These are phyloP conservation scores for Clamator glandarius DNA, from an alignment of 2,797 vertebrate genomes.

Conservation along the genomic window DNA sequence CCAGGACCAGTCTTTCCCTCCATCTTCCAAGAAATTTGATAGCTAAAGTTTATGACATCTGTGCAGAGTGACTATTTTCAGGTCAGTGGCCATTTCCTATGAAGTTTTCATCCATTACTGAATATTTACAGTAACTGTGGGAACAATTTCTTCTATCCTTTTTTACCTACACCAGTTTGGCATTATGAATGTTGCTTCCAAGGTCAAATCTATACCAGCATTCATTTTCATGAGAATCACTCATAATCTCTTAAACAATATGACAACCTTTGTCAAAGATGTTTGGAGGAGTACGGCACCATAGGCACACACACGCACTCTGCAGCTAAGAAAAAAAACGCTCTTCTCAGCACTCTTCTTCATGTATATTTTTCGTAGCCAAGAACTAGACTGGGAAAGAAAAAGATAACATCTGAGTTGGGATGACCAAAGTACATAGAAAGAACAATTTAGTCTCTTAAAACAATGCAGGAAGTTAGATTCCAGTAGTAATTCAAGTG, in stretches of 20 bases:
- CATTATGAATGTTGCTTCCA: neutral
- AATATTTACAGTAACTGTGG: neutral
- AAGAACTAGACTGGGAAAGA: conserved; percentile 51
- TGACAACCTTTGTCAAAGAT: neutral
- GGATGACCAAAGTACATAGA: conserved; percentile 63
- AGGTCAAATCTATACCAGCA: neutral
- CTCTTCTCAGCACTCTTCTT: conserved; percentile 5
- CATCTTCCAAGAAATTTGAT: conserved; percentile 51
- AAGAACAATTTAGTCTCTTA: conserved; percentile 61
- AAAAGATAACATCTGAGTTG: conserved; percentile 68
- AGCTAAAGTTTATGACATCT: neutral
- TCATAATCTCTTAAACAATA: neutral
- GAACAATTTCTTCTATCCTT: neutral
- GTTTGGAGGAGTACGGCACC: neutral
- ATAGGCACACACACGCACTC: neutral
- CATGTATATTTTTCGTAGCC: conserved; percentile 31
- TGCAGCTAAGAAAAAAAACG: neutral
- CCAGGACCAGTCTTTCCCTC: neutral
- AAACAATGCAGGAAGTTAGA: conserved; percentile 56
- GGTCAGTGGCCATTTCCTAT: neutral
- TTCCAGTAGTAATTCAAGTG: conserved; percentile 49
- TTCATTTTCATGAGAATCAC: neutral
- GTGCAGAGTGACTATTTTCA: neutral
- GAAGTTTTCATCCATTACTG: neutral
- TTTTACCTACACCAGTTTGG: neutral